Evolutionary conservation across 2,888 invertebrate genomes (phyloP), one percentile per base, ranked within the genome.

Genomic region (Ephialtes manifestator): DNA sequence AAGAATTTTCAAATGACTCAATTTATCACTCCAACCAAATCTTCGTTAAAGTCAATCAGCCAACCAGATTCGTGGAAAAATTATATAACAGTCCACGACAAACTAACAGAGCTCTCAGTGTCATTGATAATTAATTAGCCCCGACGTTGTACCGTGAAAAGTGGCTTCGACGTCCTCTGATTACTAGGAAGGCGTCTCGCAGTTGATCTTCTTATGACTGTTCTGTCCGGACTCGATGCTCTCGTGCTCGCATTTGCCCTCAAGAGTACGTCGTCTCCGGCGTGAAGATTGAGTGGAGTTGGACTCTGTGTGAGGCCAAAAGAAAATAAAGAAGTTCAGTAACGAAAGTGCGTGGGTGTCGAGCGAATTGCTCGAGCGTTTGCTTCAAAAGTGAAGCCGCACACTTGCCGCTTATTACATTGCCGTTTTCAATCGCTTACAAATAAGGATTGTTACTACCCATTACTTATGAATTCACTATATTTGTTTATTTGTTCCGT

Each of bases 241-340:
- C 35, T 4, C 35, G 35, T 8, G 0, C 0, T 10, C 55, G 13
- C 53, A 2, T 15, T 43, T 58, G 48, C 15, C n/a, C 15, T 48
- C 4, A 15, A 48, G 48, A 48, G 48, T 48, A 15, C 48, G 72
- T 43, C 15, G 18, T 70, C 58, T 71, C 46, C 65, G 55, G 71
- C 48, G 39, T 18, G 58, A 68, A 63, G 65, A 83, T 79, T 46
- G 24, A 83, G 72, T 60, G 79, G 51, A 55, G 46, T 53, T 51
- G 58, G 46, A 43, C 51, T 74, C 20, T 20, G 46, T 5, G 13
- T 67, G n/a, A 2, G 79, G 51, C 11, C 68, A 35, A 75, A 75
- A 58, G 60, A 79, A 83, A 83, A 79, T 75, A 83, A 79, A 83
- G 51, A 79, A 74, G 70, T 74, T 15, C 13, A 8, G 15, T 48